Conservation (phyloP, 2,797 vertebrate genomes). For the Pangasius macronema region DNA sequence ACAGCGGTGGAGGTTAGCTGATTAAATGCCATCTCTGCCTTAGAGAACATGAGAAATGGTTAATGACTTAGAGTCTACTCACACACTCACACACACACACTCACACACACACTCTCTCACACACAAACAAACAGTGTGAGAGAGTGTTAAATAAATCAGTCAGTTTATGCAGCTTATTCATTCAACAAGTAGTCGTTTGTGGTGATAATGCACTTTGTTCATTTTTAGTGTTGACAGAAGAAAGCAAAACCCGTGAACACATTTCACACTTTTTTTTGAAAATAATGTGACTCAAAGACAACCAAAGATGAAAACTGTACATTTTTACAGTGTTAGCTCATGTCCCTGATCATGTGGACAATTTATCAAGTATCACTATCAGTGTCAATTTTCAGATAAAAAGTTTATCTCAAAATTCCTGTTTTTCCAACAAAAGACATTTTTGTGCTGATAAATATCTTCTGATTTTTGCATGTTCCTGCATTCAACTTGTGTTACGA, state of each 20-base stretch:
- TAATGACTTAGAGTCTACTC: background rate
- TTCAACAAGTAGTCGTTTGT: background rate
- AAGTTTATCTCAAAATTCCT: background rate
- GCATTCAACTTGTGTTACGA: background rate
- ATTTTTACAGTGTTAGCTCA: background rate
- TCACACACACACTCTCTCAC: background rate
- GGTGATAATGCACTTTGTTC: background rate
- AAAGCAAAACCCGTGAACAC: background rate
- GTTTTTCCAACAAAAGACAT: background rate
- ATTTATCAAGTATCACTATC: background rate
- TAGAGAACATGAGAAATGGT: slow-evolving; percentile 10
- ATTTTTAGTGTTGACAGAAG: background rate
- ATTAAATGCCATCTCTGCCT: slow-evolving; percentile 82
- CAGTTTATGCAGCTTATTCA: background rate
- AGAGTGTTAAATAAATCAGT: background rate
- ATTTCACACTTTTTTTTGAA: background rate
- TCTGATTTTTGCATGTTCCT: background rate
- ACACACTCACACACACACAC: background rate
- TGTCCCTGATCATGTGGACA: background rate
- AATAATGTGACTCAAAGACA: background rate
- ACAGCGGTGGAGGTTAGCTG: slow-evolving; percentile 82
- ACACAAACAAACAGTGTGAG: background rate
- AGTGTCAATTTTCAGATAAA: too few relatives aligned
- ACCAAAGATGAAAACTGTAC: background rate
- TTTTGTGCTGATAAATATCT: background rate